Evolutionary conservation across 2,797 vertebrate genomes (phyloP).

Genomic region (Valencia hispanica): DNA sequence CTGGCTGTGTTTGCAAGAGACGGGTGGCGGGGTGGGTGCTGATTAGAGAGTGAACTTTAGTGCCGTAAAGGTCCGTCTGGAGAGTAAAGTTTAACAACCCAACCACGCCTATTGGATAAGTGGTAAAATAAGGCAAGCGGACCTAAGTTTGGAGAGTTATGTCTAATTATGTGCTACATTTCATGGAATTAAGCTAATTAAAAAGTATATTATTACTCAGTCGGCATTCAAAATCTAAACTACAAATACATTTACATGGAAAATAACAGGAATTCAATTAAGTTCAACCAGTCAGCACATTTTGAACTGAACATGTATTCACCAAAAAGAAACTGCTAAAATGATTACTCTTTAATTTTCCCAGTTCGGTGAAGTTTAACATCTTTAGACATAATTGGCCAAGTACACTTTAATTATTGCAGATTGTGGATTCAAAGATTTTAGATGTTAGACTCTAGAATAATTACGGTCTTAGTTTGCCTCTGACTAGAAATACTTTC

Average conservation of each 20-base stretch:
- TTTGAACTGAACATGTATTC: background rate
- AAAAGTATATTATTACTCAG: background rate
- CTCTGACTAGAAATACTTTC: background rate
- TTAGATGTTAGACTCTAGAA: background rate
- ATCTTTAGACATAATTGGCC: background rate
- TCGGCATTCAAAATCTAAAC: background rate
- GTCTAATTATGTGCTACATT: background rate
- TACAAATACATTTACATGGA: background rate
- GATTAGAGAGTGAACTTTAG: slow-evolving; percentile 45
- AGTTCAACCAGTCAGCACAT: background rate
- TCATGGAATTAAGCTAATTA: background rate
- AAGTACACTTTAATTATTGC: background rate
- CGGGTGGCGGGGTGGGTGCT: slow-evolving; percentile 1
- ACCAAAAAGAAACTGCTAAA: background rate
- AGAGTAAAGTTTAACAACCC: slow-evolving; percentile 26
- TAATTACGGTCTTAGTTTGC: background rate
- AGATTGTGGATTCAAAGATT: background rate
- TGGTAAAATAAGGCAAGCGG: slow-evolving; percentile 1
- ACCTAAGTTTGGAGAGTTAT: background rate
- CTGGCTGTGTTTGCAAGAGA: slow-evolving; percentile 58
- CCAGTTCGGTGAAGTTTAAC: background rate
- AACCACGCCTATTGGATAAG: slow-evolving; percentile 31
- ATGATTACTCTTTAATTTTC: background rate
- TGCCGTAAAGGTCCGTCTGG: slow-evolving; percentile 27
- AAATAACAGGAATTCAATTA: background rate